Conservation (phyloP, 2,888 invertebrate species). For the Brenthis daphne region DNA sequence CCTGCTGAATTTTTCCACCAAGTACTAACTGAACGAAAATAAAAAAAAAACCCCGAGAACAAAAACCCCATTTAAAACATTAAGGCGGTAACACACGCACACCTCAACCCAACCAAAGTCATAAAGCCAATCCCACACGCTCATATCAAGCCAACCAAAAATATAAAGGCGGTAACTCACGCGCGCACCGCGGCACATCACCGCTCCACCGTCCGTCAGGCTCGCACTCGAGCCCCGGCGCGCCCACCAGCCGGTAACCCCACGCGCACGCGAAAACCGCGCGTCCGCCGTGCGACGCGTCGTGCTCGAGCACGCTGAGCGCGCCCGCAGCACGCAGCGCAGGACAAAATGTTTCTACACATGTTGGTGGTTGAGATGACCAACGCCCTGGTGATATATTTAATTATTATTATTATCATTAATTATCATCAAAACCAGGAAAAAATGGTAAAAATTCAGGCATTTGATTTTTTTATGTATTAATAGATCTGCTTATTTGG, state of each 20-base stretch:
- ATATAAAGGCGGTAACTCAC: conserved; percentile 71
- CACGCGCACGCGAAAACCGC: conserved; percentile 92
- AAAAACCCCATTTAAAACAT: too few relatives aligned
- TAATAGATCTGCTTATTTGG: too few relatives aligned
- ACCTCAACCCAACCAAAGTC: too few relatives aligned
- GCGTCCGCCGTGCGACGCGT: conserved; percentile 90
- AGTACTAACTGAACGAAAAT: too few relatives aligned
- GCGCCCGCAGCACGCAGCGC: conserved; percentile 85
- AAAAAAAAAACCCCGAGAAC: too few relatives aligned
- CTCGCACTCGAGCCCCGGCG: conserved; percentile 90
- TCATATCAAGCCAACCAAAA: conserved; percentile 63
- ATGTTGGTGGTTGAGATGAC: conserved; percentile 88
- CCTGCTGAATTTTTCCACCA: too few relatives aligned
- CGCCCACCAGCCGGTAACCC: conserved; percentile 90
- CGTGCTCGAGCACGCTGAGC: conserved; percentile 88
- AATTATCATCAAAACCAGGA: too few relatives aligned
- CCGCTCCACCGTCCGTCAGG: conserved; percentile 91
- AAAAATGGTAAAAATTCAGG: too few relatives aligned
- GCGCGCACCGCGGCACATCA: conserved; percentile 87
- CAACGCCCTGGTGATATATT: conserved; percentile 83
- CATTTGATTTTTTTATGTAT: too few relatives aligned
- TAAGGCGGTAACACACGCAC: too few relatives aligned
- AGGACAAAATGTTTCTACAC: conserved; percentile 91
- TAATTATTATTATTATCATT: too few relatives aligned
- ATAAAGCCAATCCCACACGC: conserved; percentile 79